phyloP scores from a whole-genome alignment of 2,113 vertebrate species.

The Todiramphus saurophagus region DNA sequence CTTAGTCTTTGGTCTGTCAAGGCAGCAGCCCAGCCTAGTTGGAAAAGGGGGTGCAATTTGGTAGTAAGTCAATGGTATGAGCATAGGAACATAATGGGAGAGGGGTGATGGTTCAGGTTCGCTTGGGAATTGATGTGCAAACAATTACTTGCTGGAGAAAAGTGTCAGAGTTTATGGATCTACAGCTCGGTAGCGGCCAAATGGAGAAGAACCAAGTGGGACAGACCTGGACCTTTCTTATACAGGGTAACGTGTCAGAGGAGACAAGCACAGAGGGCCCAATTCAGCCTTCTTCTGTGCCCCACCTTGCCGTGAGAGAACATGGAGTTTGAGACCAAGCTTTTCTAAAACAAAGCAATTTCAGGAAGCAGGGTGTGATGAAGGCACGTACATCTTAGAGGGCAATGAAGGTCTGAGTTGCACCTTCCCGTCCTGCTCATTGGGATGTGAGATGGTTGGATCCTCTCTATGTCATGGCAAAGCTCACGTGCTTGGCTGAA shows the following conservation, averaged over 20 bases:
- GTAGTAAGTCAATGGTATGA: background rate
- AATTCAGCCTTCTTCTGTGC: background rate
- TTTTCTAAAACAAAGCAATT: background rate
- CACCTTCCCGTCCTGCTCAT: background rate
- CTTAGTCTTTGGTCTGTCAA: background rate
- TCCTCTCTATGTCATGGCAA: background rate
- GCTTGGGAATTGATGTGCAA: background rate
- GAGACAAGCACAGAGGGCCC: background rate
- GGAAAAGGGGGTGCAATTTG: background rate
- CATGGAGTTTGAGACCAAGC: fast-evolving
- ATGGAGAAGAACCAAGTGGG: background rate
- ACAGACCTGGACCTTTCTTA: background rate
- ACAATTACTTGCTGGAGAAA: background rate
- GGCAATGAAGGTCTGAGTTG: background rate
- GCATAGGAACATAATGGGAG: background rate
- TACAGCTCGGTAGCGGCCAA: background rate
- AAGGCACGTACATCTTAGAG: background rate
- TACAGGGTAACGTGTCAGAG: background rate
- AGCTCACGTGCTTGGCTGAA: background rate
- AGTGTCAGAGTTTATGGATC: background rate
- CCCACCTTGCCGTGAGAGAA: background rate
- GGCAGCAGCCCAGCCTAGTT: background rate
- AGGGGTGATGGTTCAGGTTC: background rate
- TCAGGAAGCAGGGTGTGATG: background rate
- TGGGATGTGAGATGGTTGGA: background rate